These are phyloP conservation scores for Rhopalosiphum nymphaeae DNA, from an alignment of 2,888 invertebrate genomes.

Conservation along the genomic window DNA sequence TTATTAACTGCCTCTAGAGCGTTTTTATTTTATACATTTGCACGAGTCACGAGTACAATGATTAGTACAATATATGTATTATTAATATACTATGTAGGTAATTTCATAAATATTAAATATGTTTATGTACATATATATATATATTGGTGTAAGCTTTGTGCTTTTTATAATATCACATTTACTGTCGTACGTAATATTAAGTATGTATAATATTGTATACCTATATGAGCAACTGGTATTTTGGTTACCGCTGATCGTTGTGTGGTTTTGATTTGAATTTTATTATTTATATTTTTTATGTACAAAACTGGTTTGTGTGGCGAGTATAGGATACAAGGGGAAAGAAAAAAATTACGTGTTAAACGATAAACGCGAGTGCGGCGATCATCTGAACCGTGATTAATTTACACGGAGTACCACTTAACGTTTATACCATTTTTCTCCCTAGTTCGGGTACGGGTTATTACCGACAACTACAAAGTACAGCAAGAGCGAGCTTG, in stretches of 20 bases:
- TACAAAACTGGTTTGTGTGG: constrained; percentile 50
- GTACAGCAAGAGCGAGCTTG: neutral
- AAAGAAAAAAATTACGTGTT: constrained; percentile 46
- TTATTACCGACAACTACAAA: constrained; percentile 4
- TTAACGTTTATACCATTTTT: constrained; percentile 54
- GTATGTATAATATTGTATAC: neutral
- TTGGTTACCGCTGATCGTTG: neutral
- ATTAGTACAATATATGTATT: neutral
- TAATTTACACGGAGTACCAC: constrained; percentile 63
- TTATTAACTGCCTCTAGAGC: neutral
- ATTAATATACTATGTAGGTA: neutral
- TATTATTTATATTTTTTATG: neutral
- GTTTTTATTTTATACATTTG: neutral
- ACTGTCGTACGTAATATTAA: neutral
- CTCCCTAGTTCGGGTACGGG: neutral
- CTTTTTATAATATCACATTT: neutral
- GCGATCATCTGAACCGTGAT: constrained; percentile 46
- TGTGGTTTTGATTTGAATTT: constrained; percentile 19
- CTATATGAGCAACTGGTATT: neutral
- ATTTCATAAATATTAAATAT: neutral
- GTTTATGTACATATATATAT: neutral
- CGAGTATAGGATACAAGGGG: neutral
- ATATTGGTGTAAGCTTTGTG: neutral
- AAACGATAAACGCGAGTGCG: constrained; percentile 41
- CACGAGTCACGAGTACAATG: neutral